Conservation (phyloP, 1,140 invertebrate species). For the Neodiprion lecontei region DNA sequence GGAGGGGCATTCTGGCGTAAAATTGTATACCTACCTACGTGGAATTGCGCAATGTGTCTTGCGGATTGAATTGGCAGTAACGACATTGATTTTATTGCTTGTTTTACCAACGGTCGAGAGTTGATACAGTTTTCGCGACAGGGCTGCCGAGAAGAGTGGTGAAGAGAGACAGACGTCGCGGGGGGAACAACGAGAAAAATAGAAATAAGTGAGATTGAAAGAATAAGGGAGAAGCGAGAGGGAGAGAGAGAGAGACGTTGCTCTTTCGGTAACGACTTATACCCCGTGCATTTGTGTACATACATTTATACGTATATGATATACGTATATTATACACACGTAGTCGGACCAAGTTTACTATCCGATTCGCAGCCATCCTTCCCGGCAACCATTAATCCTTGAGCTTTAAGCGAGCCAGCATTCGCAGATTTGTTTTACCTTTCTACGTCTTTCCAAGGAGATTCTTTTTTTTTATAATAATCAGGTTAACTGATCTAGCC, state of each 20-base stretch:
- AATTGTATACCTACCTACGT: conserved; percentile 55
- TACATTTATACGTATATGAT: conserved; percentile 21
- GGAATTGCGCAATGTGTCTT: conserved; percentile 65
- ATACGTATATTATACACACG: neutral
- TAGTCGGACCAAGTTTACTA: neutral
- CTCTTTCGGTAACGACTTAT: neutral
- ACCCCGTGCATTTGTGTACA: conserved; percentile 23
- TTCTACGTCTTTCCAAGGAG: too few species aligned
- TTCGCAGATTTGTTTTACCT: too few species aligned
- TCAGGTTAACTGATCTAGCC: too few species aligned
- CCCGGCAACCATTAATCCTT: neutral
- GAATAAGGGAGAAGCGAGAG: neutral
- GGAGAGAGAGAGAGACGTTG: neutral
- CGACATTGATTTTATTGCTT: conserved; percentile 65
- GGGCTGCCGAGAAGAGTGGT: conserved; percentile 8
- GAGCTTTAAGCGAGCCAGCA: neutral
- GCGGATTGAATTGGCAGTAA: conserved; percentile 64
- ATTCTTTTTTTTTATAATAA: too few species aligned
- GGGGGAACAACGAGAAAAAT: neutral
- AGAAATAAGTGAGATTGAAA: too few species aligned
- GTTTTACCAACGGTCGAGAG: conserved; percentile 46
- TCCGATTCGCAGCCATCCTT: neutral
- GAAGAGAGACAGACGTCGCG: conserved; percentile 8
- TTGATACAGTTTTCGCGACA: conserved; percentile 16
- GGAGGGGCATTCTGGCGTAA: conserved; percentile 57